phyloP scores from a whole-genome alignment of 2,888 invertebrate species.

The Euzetes globulus region DNA sequence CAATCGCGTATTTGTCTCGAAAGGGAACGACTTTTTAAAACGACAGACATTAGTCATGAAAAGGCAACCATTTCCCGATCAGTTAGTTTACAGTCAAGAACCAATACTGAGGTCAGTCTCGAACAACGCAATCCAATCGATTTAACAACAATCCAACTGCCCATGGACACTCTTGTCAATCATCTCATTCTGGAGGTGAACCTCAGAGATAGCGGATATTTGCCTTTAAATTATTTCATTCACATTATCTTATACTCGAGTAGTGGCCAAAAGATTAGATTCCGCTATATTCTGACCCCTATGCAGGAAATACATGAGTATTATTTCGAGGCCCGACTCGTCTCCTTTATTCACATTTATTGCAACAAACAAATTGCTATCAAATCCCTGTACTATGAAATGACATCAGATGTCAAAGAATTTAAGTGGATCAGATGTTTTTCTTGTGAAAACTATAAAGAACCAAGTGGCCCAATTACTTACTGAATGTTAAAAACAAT shows the following conservation, averaged over 20 bases:
- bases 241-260: neutral
- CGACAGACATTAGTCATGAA: neutral
- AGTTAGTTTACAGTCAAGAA: neutral
- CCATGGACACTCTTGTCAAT: neutral
- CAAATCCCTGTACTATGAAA: neutral
- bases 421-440: neutral
- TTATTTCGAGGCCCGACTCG: neutral
- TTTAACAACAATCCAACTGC: neutral
- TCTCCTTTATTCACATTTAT: neutral
- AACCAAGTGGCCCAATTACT: too few relatives aligned
- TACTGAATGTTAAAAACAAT: too few relatives aligned
- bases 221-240: neutral
- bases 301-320: neutral
- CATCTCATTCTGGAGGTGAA: neutral
- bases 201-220: neutral
- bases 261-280: neutral
- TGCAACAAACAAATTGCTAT: neutral
- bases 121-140: neutral
- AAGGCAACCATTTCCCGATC: neutral
- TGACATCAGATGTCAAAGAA: neutral
- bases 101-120: neutral
- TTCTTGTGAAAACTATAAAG: too few relatives aligned
- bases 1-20: neutral
- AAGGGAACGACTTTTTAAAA: neutral
- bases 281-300: neutral